phyloP scores from a whole-genome alignment of 2,888 invertebrate genomes.

The Diachrysia chrysitis region DNA sequence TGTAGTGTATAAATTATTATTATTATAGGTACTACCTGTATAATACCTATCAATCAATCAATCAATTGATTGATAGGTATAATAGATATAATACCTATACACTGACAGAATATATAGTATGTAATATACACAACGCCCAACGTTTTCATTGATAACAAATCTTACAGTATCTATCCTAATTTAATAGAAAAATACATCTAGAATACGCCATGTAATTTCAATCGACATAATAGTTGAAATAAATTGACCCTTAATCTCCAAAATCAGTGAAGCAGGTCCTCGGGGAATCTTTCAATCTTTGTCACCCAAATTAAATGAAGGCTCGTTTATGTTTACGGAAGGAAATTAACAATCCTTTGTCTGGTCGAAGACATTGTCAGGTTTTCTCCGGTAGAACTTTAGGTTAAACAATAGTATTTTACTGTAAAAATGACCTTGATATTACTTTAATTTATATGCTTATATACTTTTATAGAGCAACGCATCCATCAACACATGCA shows the following conservation, averaged over 20 bases:
- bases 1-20: too few relatives aligned
- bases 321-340: conserved; percentile 6
- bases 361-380: not conserved
- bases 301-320: conserved; percentile 6
- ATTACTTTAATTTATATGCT: not conserved
- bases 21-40: too few relatives aligned
- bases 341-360: conserved; percentile 8
- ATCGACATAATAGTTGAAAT: not conserved
- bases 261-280: not conserved
- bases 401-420: not conserved
- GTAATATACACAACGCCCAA: too few relatives aligned
- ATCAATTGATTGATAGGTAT: too few relatives aligned
- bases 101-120: too few relatives aligned
- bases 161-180: too few relatives aligned
- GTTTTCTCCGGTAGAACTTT: not conserved
- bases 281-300: not conserved
- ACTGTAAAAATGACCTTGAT: not conserved
- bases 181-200: too few relatives aligned
- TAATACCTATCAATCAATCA: too few relatives aligned
- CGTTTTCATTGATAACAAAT: too few relatives aligned
- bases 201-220: not conserved
- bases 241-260: not conserved
- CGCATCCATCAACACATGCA: too few relatives aligned
- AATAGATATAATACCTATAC: too few relatives aligned
- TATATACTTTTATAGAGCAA: too few relatives aligned